Conservation (phyloP, 2,888 invertebrate species). For the Temnothorax unifasciatus region DNA sequence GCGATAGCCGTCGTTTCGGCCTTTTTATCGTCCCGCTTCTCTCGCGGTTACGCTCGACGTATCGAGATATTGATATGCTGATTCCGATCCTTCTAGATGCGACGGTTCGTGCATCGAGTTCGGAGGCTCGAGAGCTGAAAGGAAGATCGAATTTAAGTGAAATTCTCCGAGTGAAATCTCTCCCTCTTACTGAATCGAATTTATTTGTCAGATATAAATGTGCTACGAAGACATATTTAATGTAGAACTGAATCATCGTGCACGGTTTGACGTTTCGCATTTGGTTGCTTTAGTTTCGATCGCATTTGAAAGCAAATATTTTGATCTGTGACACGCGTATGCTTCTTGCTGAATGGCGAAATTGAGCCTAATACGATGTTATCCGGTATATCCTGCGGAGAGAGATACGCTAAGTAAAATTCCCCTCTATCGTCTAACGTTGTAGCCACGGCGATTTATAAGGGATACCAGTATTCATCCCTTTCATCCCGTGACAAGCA, state of each 20-base stretch:
- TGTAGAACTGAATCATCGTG: not conserved
- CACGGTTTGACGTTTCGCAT: not conserved
- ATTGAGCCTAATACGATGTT: conserved; percentile 7
- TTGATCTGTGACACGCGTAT: not conserved
- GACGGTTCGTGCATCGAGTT: not conserved
- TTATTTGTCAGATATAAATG: not conserved
- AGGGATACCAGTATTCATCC: conserved; percentile 54
- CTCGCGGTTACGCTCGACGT: conserved; percentile 2
- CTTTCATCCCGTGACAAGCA: conserved; percentile 48
- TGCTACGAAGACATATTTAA: not conserved
- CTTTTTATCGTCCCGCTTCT: conserved; percentile 6
- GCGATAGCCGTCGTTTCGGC: not conserved
- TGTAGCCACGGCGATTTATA: conserved; percentile 46
- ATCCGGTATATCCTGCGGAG: not conserved
- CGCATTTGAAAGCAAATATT: not conserved
- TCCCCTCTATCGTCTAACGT: conserved; percentile 21
- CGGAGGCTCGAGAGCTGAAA: not conserved
- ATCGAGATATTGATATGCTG: conserved; percentile 21
- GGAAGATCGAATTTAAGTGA: not conserved
- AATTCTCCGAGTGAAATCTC: conserved; percentile 14
- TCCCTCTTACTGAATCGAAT: not conserved
- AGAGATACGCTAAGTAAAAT: conserved; percentile 19
- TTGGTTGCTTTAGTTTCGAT: not conserved
- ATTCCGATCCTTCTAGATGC: conserved; percentile 5
- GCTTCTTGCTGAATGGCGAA: not conserved